These are phyloP conservation scores for Trichosurus vulpecula DNA, from an alignment of 2,797 vertebrate genomes.

Conservation along the genomic window DNA sequence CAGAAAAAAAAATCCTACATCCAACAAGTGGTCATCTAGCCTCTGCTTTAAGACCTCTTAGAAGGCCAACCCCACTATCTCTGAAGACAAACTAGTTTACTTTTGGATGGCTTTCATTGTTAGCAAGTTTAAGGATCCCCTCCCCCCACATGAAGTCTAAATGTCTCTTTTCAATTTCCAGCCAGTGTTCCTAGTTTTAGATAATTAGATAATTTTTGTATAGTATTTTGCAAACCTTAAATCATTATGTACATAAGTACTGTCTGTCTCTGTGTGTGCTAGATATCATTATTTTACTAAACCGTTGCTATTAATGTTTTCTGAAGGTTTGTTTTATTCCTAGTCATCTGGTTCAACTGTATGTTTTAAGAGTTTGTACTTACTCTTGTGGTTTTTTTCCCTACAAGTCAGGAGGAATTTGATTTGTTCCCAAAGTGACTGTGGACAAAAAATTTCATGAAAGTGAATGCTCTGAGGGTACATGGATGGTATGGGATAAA, in stretches of 20 bases:
- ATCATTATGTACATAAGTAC: neutral
- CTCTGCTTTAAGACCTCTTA: neutral
- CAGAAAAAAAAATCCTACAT: neutral
- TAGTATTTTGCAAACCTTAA: neutral
- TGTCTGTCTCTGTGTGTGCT: too few species aligned
- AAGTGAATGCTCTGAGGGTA: neutral
- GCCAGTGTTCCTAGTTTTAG: neutral
- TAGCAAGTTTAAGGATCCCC: neutral
- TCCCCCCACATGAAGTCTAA: neutral
- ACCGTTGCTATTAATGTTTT: neutral
- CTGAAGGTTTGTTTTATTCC: neutral
- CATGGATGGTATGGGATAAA: neutral
- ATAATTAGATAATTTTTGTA: neutral
- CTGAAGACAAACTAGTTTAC: neutral
- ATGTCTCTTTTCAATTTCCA: neutral
- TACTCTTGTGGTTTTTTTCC: neutral
- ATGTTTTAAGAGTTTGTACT: neutral
- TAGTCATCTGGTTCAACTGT: neutral
- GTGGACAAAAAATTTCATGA: neutral
- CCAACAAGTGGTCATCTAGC: neutral
- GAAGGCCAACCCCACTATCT: neutral
- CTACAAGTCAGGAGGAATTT: neutral
- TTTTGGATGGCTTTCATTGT: neutral
- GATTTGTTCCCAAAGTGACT: neutral
- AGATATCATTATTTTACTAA: neutral